phyloP scores from a whole-genome alignment of 2,888 invertebrate species.

The Meliscaeva auricollis region DNA sequence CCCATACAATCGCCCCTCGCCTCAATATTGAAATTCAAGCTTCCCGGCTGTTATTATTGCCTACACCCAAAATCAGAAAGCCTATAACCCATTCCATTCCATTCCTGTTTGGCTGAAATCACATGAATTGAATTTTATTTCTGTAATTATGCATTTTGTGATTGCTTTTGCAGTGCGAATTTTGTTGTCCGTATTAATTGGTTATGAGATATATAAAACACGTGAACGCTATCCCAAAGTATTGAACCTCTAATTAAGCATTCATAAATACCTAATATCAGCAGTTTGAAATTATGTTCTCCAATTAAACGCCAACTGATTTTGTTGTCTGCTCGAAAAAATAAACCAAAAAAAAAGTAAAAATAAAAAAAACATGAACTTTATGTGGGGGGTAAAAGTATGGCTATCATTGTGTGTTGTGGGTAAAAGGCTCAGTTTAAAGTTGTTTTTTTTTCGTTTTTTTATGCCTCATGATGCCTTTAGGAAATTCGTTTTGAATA shows the following conservation, averaged over 20 bases:
- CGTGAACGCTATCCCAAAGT: constrained; percentile 16
- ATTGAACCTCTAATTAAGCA: constrained; percentile 47
- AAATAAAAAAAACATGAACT: background rate
- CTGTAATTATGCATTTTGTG: constrained; percentile 59
- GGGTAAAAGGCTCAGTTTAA: background rate
- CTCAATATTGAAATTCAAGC: background rate
- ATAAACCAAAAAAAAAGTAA: background rate
- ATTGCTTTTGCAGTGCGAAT: constrained; percentile 44
- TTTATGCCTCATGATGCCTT: background rate
- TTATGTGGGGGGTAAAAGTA: background rate
- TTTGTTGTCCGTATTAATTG: constrained; percentile 44
- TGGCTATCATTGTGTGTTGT: background rate
- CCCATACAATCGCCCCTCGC: background rate
- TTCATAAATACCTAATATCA: constrained; percentile 46
- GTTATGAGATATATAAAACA: constrained; percentile 36
- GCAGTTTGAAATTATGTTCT: constrained; percentile 42
- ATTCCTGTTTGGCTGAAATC: constrained; percentile 19
- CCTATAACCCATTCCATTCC: background rate
- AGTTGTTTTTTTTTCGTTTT: no score
- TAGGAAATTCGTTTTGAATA: constrained; percentile 2
- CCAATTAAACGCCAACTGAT: constrained; percentile 20
- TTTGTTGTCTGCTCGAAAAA: background rate
- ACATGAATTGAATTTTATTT: constrained; percentile 62
- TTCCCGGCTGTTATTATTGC: background rate
- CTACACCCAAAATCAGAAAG: background rate